Percentiles rank a stretch among this genome's conserved stretches.
phyloP scores from a whole-genome alignment of 2,797 vertebrate genomes.

The Liasis olivaceus region DNA sequence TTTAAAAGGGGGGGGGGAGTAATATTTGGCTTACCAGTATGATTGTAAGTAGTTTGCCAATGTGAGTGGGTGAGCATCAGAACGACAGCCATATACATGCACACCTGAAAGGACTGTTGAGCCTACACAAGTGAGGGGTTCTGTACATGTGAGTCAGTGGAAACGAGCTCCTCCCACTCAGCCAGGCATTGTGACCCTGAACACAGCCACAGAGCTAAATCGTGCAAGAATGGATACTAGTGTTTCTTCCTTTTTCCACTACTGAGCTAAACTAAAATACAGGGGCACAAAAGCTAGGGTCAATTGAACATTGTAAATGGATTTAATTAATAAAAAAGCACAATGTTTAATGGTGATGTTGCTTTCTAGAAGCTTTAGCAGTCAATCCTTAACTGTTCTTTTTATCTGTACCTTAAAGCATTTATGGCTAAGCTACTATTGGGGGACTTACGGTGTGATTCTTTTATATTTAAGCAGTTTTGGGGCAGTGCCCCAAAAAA shows the following conservation, averaged over 20 bases:
- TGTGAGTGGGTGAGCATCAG: constrained; percentile 71
- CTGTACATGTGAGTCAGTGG: constrained; percentile 69
- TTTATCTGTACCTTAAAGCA: constrained; percentile 74
- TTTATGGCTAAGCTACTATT: constrained; percentile 73
- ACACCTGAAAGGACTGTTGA: constrained; percentile 61
- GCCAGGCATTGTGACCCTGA: constrained; percentile 72
- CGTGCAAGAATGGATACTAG: constrained; percentile 69
- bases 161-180: constrained; percentile 54
- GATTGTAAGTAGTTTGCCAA: constrained; percentile 70
- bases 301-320: constrained; percentile 76
- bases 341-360: constrained; percentile 82
- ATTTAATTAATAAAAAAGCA: constrained; percentile 82
- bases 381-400: constrained; percentile 80
- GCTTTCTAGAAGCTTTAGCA: constrained; percentile 78
- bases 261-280: constrained; percentile 57
- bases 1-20: constrained; percentile 52
- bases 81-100: constrained; percentile 80
- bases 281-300: constrained; percentile 71
- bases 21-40: constrained; percentile 65
- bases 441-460: constrained; percentile 85
- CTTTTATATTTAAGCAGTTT: constrained; percentile 88
- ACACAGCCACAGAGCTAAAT: constrained; percentile 70
- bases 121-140: constrained; percentile 68
- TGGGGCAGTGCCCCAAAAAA: constrained; percentile 90
- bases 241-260: constrained; percentile 65